Base-by-base conservation (phyloP, 1,140 invertebrate genomes). In the Popillia japonica region DNA sequence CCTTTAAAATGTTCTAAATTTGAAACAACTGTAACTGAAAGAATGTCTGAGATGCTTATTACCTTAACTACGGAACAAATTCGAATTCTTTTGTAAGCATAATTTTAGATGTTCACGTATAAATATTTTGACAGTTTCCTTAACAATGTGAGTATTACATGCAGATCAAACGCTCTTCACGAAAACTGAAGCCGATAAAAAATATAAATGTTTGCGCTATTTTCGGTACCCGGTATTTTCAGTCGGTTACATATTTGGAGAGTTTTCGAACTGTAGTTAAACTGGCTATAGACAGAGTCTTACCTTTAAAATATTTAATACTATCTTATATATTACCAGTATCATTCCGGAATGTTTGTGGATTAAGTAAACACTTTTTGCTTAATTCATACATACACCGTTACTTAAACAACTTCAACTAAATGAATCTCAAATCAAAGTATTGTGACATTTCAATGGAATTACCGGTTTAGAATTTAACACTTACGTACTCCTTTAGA, bases 271-370 rank as follows among this genome's bases (percentile, higher is more conserved):
- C 27, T 68, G 61, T 22, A 68, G 7, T 0, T 68, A 48, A 10
- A 22, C 27, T 68, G 7, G 11, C 20, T 22, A 10, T 20, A 22
- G 3, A 27, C 11, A 22, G 27, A 55, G n/a, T 55, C 14, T 17
- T 17, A 17, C 17, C 14, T 68, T 68, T 68, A 68, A 34, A 68
- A 34, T 68, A 68, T 68, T 68, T 68, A 68, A n/a, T n/a, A n/a
- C 73, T 34, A 34, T n/a, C 27, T 75, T 72, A 10, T 40, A 75
- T 75, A 42, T 42, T 42, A 75, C 10, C 20, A 10, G 17, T 75
- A 42, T 23, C 42, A 42, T 48, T 7, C n/a, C 14, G 27, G 68
- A 72, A 40, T 72, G 23, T 72, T 72, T 41, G 22, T 72, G 17
- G 22, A 34, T 40, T 72, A 72, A 72, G 40, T 72, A 72, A 22